phyloP scores from a whole-genome alignment of 1,140 invertebrate genomes.

The Zelostemma sp. region DNA sequence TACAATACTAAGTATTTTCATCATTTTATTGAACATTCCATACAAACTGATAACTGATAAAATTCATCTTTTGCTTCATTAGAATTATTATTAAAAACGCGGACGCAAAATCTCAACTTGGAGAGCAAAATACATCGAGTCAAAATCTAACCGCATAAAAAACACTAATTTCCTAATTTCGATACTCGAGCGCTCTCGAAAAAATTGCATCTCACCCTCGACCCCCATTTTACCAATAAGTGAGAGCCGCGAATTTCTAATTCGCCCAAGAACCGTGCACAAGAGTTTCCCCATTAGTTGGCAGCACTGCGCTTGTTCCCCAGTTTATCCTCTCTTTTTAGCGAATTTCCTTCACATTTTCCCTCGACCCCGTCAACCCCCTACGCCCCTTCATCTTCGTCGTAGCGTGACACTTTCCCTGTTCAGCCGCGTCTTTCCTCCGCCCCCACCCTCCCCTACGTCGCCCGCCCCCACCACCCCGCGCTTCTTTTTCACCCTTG shows the following conservation, averaged over 20 bases:
- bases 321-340: conserved; percentile 16
- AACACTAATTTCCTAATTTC: no score
- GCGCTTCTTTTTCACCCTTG: conserved; percentile 23
- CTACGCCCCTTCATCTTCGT: conserved; percentile 27
- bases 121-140: no score
- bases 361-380: conserved; percentile 12
- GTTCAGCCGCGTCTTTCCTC: conserved; percentile 13
- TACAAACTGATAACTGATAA: no score
- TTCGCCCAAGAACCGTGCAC: conserved; percentile 13
- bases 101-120: no score
- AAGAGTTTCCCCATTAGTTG: conserved; percentile 21
- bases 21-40: no score
- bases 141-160: no score
- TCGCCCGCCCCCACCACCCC: conserved; percentile 16
- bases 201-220: neutral
- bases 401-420: conserved; percentile 51
- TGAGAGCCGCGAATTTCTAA: conserved; percentile 15
- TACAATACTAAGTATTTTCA: no score
- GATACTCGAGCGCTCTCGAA: neutral
- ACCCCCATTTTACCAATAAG: conserved; percentile 2
- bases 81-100: no score
- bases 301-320: conserved; percentile 19
- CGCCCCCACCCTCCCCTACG: conserved; percentile 44
- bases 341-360: conserved; percentile 2
- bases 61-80: no score